A percentile compares a stretch with the other conserved stretches of the same genome.
Evolutionary conservation across 1,140 invertebrate species (phyloP).

Genomic region (Chelonus insularis): DNA sequence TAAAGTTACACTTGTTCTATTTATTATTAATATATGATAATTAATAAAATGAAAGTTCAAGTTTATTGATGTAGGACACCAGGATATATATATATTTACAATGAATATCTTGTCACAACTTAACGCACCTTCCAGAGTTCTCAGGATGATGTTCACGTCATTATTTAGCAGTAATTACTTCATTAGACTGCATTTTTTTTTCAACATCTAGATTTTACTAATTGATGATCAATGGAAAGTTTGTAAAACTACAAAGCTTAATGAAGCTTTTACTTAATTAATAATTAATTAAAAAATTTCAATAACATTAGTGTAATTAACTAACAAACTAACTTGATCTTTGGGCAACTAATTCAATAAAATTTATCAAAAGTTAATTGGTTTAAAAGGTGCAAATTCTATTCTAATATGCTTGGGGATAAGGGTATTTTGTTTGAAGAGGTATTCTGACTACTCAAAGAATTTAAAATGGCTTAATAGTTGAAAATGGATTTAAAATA

Average conservation of each 20-base stretch:
- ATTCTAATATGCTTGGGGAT: slow-evolving; percentile 8
- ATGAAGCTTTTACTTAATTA: too few relatives aligned
- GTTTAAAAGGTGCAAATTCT: slow-evolving; percentile 18
- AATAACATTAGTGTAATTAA: too few relatives aligned
- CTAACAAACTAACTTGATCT: too few relatives aligned
- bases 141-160: slow-evolving; percentile 42
- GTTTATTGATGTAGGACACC: too few relatives aligned
- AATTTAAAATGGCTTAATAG: slow-evolving; percentile 7
- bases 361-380: background rate
- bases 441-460: slow-evolving; percentile 34
- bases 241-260: too few relatives aligned
- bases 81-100: too few relatives aligned
- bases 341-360: background rate
- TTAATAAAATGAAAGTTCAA: slow-evolving; percentile 37
- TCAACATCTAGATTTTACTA: too few relatives aligned
- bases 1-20: too few relatives aligned
- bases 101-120: slow-evolving; percentile 61
- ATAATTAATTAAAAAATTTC: too few relatives aligned
- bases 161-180: background rate
- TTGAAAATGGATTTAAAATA: background rate
- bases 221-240: too few relatives aligned
- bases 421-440: slow-evolving; percentile 10
- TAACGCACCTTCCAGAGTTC: slow-evolving; percentile 63
- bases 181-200: background rate
- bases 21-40: too few relatives aligned